Evolutionary conservation across 2,888 invertebrate genomes (phyloP), one percentile per base, ranked within the genome.

Genomic region (Brenthis ino): DNA sequence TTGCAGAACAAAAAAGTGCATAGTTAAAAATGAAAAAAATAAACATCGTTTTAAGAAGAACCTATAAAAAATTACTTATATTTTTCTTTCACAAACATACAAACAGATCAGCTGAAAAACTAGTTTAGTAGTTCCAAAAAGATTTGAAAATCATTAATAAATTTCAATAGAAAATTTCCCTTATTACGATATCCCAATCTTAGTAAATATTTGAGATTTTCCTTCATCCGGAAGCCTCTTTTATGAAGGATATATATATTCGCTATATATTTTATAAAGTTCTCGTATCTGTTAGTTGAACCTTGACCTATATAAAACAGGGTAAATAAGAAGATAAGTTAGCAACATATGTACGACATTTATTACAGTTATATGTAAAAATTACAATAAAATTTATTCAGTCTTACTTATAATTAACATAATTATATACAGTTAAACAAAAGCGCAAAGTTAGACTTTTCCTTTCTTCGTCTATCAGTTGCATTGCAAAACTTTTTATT

Each of bases 201-300:
- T 43, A n/a, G 37, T 43, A 48, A 65, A 60, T 57, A 24, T 55
- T 65, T 24, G 37, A 58, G 55, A 60, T 56, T 65, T 68, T 60
- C 55, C 64, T 28, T 54, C 51, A 11, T 13, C 50, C 65, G 50
- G 65, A 54, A 69, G 56, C 24, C 50, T 43, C 37, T 11, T 60
- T 50, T 65, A 55, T 60, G 50, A 28, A 50, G 60, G 33, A 60
- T 50, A 43, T 68, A 64, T 54, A 48, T 67, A 56, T 55, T 8
- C 43, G 50, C 57, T n/a, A 54, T 50, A 24, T 55, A 65, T 54
- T 47, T 24, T 47, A 48, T 11, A 13, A 20, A 48, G 14, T 12
- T 37, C 8, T 37, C 28, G n/a, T 50, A 50, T 50, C 0, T n/a
- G n/a, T 12, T 12, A 33, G 11, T 20, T 24, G 11, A 20, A 58